Evolutionary conservation across 2,797 vertebrate genomes (phyloP).

Genomic region (Eulemur rubriventer): DNA sequence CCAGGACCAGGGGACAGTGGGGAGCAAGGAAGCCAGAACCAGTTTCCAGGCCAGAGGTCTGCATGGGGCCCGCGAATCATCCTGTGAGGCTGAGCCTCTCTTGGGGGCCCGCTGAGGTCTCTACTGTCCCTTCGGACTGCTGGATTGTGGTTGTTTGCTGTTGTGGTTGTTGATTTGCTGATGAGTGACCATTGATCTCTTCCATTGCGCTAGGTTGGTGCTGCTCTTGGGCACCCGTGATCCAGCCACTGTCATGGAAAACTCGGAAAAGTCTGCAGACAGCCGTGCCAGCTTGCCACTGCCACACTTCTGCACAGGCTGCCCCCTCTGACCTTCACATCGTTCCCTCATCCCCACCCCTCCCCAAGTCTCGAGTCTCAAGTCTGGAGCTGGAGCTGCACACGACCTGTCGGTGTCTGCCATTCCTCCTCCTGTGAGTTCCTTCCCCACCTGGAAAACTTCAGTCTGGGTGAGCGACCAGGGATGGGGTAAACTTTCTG

Average conservation of each 20-base stretch:
- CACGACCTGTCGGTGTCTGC: neutral
- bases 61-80: accelerated
- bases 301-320: neutral
- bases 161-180: neutral
- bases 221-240: neutral
- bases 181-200: neutral
- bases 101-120: neutral
- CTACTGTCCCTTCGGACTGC: neutral
- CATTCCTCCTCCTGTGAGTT: neutral
- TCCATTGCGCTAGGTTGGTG: neutral
- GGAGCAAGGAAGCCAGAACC: neutral
- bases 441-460: neutral
- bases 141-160: neutral
- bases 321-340: neutral
- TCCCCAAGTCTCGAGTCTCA: neutral
- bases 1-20: neutral
- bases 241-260: neutral
- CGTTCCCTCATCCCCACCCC: neutral
- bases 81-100: neutral
- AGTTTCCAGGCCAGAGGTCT: neutral
- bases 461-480: neutral
- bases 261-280: neutral
- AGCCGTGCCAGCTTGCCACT: neutral
- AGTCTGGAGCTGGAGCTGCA: neutral
- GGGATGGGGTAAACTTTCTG: neutral